Base-by-base conservation (phyloP, 2,113 vertebrate genomes). In the Tupaia chinensis region DNA sequence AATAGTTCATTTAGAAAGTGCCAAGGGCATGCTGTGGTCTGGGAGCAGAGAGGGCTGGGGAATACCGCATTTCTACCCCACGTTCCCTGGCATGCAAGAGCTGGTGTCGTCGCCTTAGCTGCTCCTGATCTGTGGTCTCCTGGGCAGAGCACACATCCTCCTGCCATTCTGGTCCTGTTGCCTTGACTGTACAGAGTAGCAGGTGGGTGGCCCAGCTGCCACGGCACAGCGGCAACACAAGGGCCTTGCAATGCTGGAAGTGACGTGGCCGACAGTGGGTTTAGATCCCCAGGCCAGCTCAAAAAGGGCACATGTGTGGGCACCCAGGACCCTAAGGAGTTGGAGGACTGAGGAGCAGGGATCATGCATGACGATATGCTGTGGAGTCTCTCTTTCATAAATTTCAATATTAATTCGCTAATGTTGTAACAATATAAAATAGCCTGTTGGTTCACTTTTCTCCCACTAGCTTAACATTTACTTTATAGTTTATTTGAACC, bases 401-500 rank as follows among this genome's bases (percentile, higher is more conserved):
- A 22, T 70, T 27, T 96, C 44, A 73, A 68, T 9, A 53, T 15
- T 17, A 70, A 84, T 78, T 87, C 69, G 54, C 66, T 85, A 61
- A 54, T 73, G 54, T 53, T 29, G 54, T 77, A 53, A 23, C 53
- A 66, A 76, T 27, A 44, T 69, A 76, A 79, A 95, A 80, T 83
- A 73, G 23, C 60, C 23, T 1, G 19, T 19, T n/a, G n/a, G 9
- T 65, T 84, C 29, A 4, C 16, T 34, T 60, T 94, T 85, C 15
- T n/a, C 16, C 56, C 17, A 32, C 72, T 63, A 15, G 22, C 44
- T 79, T 61, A 83, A 15, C 6, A 77, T 80, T 80, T 81, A 14
- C 80, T 58, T 92, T 79, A 82, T 5, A 72, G 25, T 95, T 74
- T 80, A n/a, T 89, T 58, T 73, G 53, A 94, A 20, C 84, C 23